phyloP scores from a whole-genome alignment of 2,888 invertebrate genomes.

The Galeruca laticollis region DNA sequence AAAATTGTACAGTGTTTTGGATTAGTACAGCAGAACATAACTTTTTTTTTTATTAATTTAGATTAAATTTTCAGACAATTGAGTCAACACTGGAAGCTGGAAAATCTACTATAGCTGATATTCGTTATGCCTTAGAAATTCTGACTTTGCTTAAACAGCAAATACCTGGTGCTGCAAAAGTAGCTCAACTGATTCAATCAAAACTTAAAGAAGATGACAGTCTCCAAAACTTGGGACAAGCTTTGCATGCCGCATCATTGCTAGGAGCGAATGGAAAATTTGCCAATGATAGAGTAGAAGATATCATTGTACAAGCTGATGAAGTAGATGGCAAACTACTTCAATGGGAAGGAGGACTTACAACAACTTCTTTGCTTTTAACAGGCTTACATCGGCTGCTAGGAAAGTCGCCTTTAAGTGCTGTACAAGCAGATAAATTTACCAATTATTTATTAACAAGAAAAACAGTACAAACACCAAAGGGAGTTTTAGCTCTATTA shows the following conservation, averaged over 20 bases:
- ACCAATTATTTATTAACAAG: slow-evolving; percentile 85
- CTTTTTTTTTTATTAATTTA: too few relatives aligned
- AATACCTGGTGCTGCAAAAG: slow-evolving; percentile 75
- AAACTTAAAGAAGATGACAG: slow-evolving; percentile 89
- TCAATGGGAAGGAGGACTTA: slow-evolving; percentile 93
- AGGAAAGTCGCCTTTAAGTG: slow-evolving; percentile 77
- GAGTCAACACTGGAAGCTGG: slow-evolving; percentile 71
- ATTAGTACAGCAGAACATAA: too few relatives aligned
- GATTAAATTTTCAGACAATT: slow-evolving; percentile 41
- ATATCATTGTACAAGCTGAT: slow-evolving; percentile 94
- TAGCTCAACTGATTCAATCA: slow-evolving; percentile 79
- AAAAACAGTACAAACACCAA: slow-evolving; percentile 87
- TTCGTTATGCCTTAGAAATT: slow-evolving; percentile 81
- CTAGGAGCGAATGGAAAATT: slow-evolving; percentile 75
- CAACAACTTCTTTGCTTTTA: slow-evolving; percentile 77
- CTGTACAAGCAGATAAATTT: slow-evolving; percentile 88
- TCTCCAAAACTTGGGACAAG: slow-evolving; percentile 80
- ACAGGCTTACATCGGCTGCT: slow-evolving; percentile 69
- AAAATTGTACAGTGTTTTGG: too few relatives aligned
- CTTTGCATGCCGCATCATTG: slow-evolving; percentile 84
- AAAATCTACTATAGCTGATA: slow-evolving; percentile 75
- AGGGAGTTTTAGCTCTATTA: slow-evolving; percentile 85
- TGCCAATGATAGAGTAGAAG: slow-evolving; percentile 84
- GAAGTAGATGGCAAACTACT: slow-evolving; percentile 88
- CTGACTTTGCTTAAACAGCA: slow-evolving; percentile 77